phyloP scores from a whole-genome alignment of 2,797 vertebrate species.

The Acrossocheilus wenchowensis region DNA sequence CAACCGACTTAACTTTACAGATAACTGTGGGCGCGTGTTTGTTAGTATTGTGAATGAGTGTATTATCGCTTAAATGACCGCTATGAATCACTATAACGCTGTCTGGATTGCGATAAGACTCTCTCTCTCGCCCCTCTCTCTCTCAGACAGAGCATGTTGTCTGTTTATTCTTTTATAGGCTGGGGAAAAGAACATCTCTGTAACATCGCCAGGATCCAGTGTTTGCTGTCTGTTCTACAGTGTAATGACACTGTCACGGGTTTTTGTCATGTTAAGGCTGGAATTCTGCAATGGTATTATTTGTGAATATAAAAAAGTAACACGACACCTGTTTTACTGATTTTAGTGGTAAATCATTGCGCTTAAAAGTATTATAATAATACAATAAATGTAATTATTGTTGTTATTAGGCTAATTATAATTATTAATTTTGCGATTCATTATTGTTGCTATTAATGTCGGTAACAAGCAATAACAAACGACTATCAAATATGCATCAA shows the following conservation, averaged over 20 bases:
- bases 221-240: constrained; percentile 24
- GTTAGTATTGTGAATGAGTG: constrained; percentile 96
- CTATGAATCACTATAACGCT: constrained; percentile 98
- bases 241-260: constrained; percentile 34
- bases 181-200: constrained; percentile 68
- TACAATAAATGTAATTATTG: not conserved
- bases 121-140: constrained; percentile 60
- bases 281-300: not conserved
- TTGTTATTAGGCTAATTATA: constrained; percentile 17
- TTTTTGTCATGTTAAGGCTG: constrained; percentile 52
- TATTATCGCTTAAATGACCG: constrained; percentile 99
- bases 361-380: not conserved
- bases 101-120: constrained; percentile 92
- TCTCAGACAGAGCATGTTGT: constrained; percentile 65
- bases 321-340: not conserved
- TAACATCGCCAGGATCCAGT: constrained; percentile 55
- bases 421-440: not conserved
- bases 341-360: not conserved
- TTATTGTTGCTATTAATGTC: constrained; percentile 39
- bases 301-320: not conserved
- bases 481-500: not conserved
- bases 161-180: constrained; percentile 75
- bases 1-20: constrained; percentile 88
- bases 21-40: constrained; percentile 95
- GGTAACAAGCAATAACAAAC: not conserved